phyloP scores from a whole-genome alignment of 2,113 vertebrate genomes.

The Ploceus nigricollis region DNA sequence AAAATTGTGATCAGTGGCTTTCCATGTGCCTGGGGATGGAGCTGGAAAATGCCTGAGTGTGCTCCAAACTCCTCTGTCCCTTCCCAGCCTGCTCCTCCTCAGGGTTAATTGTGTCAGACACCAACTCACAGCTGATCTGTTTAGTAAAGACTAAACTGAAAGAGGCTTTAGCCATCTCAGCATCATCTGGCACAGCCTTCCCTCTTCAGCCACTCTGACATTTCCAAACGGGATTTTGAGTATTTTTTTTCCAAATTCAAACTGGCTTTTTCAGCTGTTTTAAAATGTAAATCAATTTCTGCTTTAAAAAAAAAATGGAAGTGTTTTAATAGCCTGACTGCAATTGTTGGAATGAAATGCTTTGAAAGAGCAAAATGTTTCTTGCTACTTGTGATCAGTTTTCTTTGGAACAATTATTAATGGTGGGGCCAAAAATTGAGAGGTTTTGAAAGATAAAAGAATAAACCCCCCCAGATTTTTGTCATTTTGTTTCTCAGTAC shows the following conservation, averaged over 20 bases:
- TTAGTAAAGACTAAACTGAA: slow-evolving; percentile 18
- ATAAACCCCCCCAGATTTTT: background rate
- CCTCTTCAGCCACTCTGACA: slow-evolving; percentile 15
- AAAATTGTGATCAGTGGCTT: fast-evolving
- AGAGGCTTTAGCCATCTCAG: slow-evolving; percentile 22
- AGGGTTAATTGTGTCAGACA: slow-evolving; percentile 20
- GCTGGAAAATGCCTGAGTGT: background rate
- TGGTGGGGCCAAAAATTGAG: background rate
- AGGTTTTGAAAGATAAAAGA: background rate
- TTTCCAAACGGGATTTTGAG: slow-evolving; percentile 5
- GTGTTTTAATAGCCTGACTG: background rate
- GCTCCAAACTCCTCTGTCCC: background rate
- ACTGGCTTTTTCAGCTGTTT: slow-evolving; percentile 31
- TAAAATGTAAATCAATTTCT: slow-evolving; percentile 35
- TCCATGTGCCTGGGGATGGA: background rate
- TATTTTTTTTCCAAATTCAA: background rate
- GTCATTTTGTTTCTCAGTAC: background rate
- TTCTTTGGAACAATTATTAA: background rate
- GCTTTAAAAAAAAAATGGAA: background rate
- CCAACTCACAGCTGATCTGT: slow-evolving; percentile 8
- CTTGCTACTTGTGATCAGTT: background rate
- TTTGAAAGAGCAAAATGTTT: background rate
- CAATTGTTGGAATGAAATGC: background rate
- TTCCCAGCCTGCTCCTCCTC: background rate
- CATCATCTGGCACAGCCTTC: background rate